A percentile compares a stretch with the other conserved stretches of the same genome.
Evolutionary conservation across 2,888 invertebrate genomes (phyloP).

Genomic region (Cryptus viduatorius): DNA sequence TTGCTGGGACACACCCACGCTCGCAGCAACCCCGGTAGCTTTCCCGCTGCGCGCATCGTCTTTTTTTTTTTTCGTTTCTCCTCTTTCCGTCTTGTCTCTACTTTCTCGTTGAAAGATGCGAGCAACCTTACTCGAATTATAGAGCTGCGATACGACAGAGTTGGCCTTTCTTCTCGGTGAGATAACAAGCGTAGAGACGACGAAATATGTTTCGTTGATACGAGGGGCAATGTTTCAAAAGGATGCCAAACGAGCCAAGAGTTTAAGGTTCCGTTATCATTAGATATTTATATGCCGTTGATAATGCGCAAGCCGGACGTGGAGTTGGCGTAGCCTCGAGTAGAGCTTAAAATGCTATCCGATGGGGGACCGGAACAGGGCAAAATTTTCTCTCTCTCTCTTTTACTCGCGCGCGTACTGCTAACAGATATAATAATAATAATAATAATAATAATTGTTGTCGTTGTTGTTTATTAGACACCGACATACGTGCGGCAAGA

Average conservation of each 20-base stretch:
- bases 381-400: neutral
- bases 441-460: neutral
- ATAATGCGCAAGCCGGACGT: conserved; percentile 74
- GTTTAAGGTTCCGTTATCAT: conserved; percentile 68
- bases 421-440: neutral
- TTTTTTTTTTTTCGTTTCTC: neutral
- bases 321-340: neutral
- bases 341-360: neutral
- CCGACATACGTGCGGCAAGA: neutral
- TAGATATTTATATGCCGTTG: conserved; percentile 75
- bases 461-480: neutral
- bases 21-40: conserved; percentile 18
- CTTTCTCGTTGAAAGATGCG: conserved; percentile 19
- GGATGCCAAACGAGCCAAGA: neutral
- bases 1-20: conserved; percentile 36
- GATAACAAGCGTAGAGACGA: conserved; percentile 12
- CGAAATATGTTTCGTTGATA: conserved; percentile 21
- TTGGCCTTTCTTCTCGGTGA: neutral
- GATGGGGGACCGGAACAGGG: neutral
- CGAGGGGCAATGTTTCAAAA: neutral
- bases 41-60: neutral
- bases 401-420: too few relatives aligned
- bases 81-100: conserved; percentile 23
- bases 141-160: conserved; percentile 4
- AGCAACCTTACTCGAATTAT: conserved; percentile 17